Percentiles rank a stretch among this genome's conserved stretches.
phyloP scores from a whole-genome alignment of 1,140 invertebrate species.

The Pentalonia nigronervosa region DNA sequence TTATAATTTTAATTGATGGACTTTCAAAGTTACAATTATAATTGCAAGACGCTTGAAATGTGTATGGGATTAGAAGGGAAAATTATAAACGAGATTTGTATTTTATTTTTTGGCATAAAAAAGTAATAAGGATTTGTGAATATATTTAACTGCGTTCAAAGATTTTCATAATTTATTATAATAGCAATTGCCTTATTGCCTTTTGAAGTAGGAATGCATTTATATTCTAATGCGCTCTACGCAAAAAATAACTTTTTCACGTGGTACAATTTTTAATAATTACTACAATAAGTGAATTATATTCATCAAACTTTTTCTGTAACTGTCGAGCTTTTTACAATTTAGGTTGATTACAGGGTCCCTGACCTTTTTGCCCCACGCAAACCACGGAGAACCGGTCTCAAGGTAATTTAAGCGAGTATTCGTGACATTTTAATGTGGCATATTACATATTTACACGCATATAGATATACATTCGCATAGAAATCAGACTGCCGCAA shows the following conservation, averaged over 20 bases:
- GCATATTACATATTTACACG: not conserved
- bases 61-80: not conserved
- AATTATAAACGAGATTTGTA: not conserved
- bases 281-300: not conserved
- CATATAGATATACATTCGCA: constrained; percentile 5
- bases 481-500: constrained; percentile 28
- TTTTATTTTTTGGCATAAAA: not conserved
- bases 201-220: not conserved
- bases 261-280: not conserved
- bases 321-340: not conserved
- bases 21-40: not conserved
- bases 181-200: not conserved
- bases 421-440: constrained; percentile 21
- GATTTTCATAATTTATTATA: not conserved
- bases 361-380: constrained; percentile 11
- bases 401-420: not conserved
- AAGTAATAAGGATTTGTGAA: not conserved
- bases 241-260: not conserved
- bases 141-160: not conserved
- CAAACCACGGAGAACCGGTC: constrained; percentile 18
- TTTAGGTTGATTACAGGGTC: not conserved
- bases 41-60: not conserved
- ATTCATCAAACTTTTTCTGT: not conserved
- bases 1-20: not conserved
- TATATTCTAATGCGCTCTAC: not conserved